Evolutionary conservation across 2,888 invertebrate species (phyloP).

Genomic region (Buathra laborator): DNA sequence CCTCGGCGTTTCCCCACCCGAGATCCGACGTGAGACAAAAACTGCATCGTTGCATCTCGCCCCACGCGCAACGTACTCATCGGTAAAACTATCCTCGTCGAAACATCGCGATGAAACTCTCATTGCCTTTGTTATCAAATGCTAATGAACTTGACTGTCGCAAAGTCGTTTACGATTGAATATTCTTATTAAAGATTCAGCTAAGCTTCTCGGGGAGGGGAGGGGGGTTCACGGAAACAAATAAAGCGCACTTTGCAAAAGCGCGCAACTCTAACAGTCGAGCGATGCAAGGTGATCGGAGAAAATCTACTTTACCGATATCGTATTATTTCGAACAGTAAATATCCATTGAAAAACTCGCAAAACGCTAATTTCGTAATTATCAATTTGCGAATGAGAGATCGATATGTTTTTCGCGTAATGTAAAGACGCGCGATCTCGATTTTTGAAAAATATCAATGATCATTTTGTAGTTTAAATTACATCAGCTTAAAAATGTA

Average conservation of each 20-base stretch:
- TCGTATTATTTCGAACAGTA: neutral
- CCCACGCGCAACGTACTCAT: no score
- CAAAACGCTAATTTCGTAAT: neutral
- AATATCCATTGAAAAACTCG: no score
- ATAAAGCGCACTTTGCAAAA: neutral
- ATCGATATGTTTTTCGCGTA: no score
- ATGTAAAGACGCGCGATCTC: no score
- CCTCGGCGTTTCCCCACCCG: slow-evolving; percentile 39
- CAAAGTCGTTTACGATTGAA: slow-evolving; percentile 52
- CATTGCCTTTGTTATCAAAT: slow-evolving; percentile 42
- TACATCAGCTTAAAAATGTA: no score
- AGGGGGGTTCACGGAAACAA: slow-evolving; percentile 35
- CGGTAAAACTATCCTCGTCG: neutral
- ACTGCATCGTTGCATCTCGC: slow-evolving; percentile 29
- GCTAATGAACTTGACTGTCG: slow-evolving; percentile 62
- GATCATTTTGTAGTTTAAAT: no score
- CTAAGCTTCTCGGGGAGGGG: neutral
- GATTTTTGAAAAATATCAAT: no score
- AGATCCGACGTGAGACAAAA: slow-evolving; percentile 45
- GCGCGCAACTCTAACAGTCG: slow-evolving; percentile 16
- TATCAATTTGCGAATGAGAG: no score
- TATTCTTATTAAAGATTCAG: slow-evolving; percentile 61
- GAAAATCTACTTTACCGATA: neutral
- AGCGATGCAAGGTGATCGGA: neutral
- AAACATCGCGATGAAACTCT: neutral